Percentiles rank a stretch among this genome's conserved stretches.
phyloP scores from a whole-genome alignment of 2,888 invertebrate genomes.

The Galeopsomyia nigrocyanea region DNA sequence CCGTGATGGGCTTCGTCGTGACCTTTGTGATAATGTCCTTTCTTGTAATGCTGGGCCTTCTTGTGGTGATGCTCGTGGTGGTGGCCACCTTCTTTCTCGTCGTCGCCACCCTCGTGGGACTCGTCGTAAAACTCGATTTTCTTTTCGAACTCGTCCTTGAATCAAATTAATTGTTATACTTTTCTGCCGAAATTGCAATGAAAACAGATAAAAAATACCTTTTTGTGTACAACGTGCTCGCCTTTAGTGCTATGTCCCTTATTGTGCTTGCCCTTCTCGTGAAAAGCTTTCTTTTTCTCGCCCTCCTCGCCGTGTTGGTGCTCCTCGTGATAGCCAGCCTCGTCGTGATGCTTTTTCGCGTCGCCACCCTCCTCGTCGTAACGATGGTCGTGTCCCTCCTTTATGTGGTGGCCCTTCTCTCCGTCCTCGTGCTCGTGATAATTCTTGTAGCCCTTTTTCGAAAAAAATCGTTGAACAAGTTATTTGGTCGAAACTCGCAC shows the following conservation, averaged over 20 bases:
- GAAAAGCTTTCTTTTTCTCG: slow-evolving; percentile 65
- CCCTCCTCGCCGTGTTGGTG: slow-evolving; percentile 77
- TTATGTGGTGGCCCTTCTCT: slow-evolving; percentile 77
- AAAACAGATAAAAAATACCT: slow-evolving; percentile 54
- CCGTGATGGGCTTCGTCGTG: slow-evolving; percentile 72
- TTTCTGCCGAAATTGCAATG: slow-evolving; percentile 36
- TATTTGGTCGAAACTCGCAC: too few relatives aligned
- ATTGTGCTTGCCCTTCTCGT: slow-evolving; percentile 66
- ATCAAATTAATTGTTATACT: neutral
- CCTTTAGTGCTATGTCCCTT: slow-evolving; percentile 70
- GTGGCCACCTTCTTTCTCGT: slow-evolving; percentile 77
- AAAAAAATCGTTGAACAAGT: too few relatives aligned
- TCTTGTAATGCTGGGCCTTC: slow-evolving; percentile 75
- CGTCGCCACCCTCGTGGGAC: slow-evolving; percentile 77
- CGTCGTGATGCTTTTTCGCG: slow-evolving; percentile 75
- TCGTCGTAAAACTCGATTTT: slow-evolving; percentile 84
- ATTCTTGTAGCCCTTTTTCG: slow-evolving; percentile 55
- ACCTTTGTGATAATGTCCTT: slow-evolving; percentile 70
- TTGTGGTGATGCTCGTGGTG: slow-evolving; percentile 71
- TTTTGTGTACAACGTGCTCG: slow-evolving; percentile 69
- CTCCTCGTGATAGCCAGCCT: slow-evolving; percentile 76
- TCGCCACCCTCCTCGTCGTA: slow-evolving; percentile 78
- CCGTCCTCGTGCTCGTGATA: slow-evolving; percentile 64
- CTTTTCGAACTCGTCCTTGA: slow-evolving; percentile 78
- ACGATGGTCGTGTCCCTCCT: slow-evolving; percentile 76